Percentiles rank a stretch among this genome's conserved stretches.
These are phyloP conservation scores for Sericinus montela DNA, from an alignment of 2,888 invertebrate species.

Conservation along the genomic window DNA sequence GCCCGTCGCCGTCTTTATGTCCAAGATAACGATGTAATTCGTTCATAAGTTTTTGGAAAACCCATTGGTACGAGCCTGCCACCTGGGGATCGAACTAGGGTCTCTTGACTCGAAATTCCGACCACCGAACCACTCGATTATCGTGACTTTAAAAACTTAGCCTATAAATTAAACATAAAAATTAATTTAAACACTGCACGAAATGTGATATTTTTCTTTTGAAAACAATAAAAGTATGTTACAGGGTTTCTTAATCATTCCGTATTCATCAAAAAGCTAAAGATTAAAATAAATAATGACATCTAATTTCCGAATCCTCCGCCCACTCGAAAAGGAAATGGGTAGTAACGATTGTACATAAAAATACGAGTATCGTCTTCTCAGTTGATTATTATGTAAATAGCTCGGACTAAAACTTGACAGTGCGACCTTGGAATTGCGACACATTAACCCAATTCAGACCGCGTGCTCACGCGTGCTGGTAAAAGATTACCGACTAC, in stretches of 20 bases:
- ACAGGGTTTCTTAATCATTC: not conserved
- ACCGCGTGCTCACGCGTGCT: slow-evolving; percentile 61
- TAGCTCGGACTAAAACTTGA: slow-evolving; percentile 21
- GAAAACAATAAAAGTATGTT: not conserved
- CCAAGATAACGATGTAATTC: too few species aligned
- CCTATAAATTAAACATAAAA: too few species aligned
- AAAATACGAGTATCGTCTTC: slow-evolving; percentile 9
- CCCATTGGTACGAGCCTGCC: too few species aligned
- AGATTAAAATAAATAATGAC: slow-evolving; percentile 17
- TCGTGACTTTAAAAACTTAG: too few species aligned
- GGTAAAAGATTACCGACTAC: slow-evolving; percentile 46
- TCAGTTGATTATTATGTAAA: slow-evolving; percentile 31
- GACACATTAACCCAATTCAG: slow-evolving; percentile 66
- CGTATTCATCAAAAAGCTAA: not conserved
- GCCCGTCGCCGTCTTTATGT: too few species aligned
- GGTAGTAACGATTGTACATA: slow-evolving; percentile 8
- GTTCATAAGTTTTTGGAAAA: too few species aligned
- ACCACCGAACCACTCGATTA: too few species aligned
- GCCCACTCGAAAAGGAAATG: slow-evolving; percentile 21
- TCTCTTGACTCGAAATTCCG: too few species aligned
- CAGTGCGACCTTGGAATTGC: slow-evolving; percentile 53
- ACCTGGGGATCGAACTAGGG: too few species aligned
- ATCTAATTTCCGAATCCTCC: slow-evolving; percentile 9
- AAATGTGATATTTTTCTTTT: too few species aligned
- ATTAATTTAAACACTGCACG: too few species aligned